Percentiles rank a stretch among this genome's conserved stretches.
phyloP scores from a whole-genome alignment of 2,113 vertebrate species.

The Archocentrus centrarchus region DNA sequence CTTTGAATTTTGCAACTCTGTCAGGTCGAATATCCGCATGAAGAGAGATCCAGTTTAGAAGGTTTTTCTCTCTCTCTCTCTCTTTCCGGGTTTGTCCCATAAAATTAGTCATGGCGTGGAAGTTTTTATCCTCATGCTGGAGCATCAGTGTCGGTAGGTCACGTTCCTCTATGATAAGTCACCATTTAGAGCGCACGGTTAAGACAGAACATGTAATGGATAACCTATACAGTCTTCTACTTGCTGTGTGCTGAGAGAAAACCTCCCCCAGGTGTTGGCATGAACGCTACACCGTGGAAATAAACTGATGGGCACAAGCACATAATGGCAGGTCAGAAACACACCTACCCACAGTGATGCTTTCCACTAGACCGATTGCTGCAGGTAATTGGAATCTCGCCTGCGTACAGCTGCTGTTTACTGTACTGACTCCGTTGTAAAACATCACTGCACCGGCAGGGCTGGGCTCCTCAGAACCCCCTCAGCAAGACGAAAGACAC shows the following conservation, averaged over 20 bases:
- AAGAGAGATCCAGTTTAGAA: not conserved
- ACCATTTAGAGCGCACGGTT: not conserved
- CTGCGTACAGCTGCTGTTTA: conserved; percentile 15
- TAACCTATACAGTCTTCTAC: not conserved
- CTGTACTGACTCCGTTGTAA: conserved; percentile 47
- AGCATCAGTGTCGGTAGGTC: conserved; percentile 8
- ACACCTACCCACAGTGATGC: conserved; percentile 34
- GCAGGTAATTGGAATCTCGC: conserved; percentile 41
- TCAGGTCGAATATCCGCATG: conserved; percentile 32
- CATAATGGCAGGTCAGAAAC: conserved; percentile 48
- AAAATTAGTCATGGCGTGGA: not conserved
- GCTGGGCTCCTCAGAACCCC: conserved; percentile 52
- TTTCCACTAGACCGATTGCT: conserved; percentile 29
- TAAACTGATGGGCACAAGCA: conserved; percentile 17
- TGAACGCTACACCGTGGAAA: conserved; percentile 23
- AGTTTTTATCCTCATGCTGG: not conserved
- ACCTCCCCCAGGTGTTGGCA: conserved; percentile 24
- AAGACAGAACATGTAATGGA: not conserved
- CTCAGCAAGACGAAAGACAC: conserved; percentile 30
- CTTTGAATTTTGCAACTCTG: conserved; percentile 54
- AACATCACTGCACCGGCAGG: conserved; percentile 52
- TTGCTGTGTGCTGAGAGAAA: not conserved
- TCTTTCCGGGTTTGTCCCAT: not conserved
- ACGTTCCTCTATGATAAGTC: not conserved
- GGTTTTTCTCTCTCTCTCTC: not conserved